Conservation (phyloP, 2,888 invertebrate species). For the Catotricha subobsoleta region DNA sequence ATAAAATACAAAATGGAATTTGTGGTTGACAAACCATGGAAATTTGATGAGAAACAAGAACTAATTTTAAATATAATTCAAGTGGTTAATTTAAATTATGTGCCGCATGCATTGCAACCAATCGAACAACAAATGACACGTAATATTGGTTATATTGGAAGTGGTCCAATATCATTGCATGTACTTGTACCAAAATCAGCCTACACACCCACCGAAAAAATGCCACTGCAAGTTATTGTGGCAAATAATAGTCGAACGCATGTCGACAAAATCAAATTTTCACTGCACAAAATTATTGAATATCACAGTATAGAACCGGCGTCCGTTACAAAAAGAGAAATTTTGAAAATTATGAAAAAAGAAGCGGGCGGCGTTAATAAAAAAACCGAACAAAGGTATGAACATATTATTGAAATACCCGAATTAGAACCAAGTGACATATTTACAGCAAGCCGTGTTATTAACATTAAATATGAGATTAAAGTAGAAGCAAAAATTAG, state of each 20-base stretch:
- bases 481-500: slow-evolving; percentile 27
- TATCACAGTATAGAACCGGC: slow-evolving; percentile 24
- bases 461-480: slow-evolving; percentile 23
- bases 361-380: slow-evolving; percentile 27
- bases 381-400: slow-evolving; percentile 26
- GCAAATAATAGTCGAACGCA: slow-evolving; percentile 25
- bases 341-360: slow-evolving; percentile 22
- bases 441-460: slow-evolving; percentile 18
- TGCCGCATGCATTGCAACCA: slow-evolving; percentile 16
- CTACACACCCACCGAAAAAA: slow-evolving; percentile 22
- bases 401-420: slow-evolving; percentile 25
- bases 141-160: slow-evolving; percentile 19
- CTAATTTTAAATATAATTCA: slow-evolving; percentile 24
- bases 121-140: slow-evolving; percentile 17
- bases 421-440: slow-evolving; percentile 22
- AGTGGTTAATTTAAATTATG: slow-evolving; percentile 14
- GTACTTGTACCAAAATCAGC: slow-evolving; percentile 22
- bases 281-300: slow-evolving; percentile 20
- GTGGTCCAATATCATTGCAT: slow-evolving; percentile 24
- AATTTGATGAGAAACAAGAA: slow-evolving; percentile 25
- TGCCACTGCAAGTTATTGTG: slow-evolving; percentile 23
- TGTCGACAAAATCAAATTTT: slow-evolving; percentile 27
- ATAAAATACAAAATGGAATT: slow-evolving; percentile 28
- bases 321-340: slow-evolving; percentile 21
- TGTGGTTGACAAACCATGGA: slow-evolving; percentile 27